phyloP scores from a whole-genome alignment of 2,113 vertebrate genomes.

The Ameiurus melas region DNA sequence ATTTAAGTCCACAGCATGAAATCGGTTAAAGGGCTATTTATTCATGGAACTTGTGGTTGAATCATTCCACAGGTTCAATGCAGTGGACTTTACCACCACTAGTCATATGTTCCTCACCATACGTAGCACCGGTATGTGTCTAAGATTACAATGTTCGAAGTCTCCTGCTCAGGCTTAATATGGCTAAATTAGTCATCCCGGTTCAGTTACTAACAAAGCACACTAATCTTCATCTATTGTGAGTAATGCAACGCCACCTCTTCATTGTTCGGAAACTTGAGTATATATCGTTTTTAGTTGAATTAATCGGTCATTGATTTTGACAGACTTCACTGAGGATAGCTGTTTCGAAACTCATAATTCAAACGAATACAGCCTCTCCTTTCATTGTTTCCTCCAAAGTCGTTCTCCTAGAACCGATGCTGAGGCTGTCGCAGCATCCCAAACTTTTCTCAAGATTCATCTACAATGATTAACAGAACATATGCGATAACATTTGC shows the following conservation, averaged over 20 bases:
- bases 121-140: background rate
- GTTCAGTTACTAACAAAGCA: background rate
- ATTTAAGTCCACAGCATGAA: background rate
- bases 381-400: background rate
- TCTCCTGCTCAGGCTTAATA: background rate
- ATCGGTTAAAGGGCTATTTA: conserved; percentile 1
- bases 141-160: background rate
- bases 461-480: conserved; percentile 8
- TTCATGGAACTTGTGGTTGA: background rate
- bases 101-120: background rate
- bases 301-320: background rate
- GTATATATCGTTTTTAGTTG: background rate
- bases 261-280: background rate
- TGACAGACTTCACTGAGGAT: background rate
- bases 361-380: too few relatives aligned
- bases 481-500: background rate
- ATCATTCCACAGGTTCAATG: background rate
- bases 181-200: background rate
- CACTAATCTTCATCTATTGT: background rate
- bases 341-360: too few relatives aligned
- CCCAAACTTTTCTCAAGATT: background rate
- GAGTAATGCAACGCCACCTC: background rate
- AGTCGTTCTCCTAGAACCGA: background rate
- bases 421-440: background rate
- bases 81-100: conserved; percentile 17